These are phyloP conservation scores for Cyprinodon diabolis DNA, from an alignment of 2,797 vertebrate genomes.

Conservation along the genomic window DNA sequence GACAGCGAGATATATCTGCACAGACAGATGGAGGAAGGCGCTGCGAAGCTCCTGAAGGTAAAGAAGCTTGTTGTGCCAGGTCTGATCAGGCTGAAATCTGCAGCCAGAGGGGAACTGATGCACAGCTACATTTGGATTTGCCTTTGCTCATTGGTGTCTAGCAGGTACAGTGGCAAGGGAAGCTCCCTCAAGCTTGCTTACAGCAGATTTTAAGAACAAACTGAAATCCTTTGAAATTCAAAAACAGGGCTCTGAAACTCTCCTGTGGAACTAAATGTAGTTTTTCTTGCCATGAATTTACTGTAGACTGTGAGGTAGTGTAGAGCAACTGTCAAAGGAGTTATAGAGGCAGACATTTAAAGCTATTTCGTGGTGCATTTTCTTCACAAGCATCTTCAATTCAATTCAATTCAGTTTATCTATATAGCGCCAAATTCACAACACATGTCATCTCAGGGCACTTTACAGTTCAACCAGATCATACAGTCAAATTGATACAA, in stretches of 20 bases:
- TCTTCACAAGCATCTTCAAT: too few relatives aligned
- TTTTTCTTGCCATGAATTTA: constrained; percentile 17
- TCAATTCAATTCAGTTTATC: too few relatives aligned
- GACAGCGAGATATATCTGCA: constrained; percentile 68
- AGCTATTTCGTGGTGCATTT: too few relatives aligned
- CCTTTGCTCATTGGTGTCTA: constrained; percentile 51
- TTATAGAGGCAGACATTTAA: too few relatives aligned
- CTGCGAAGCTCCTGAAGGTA: constrained; percentile 68
- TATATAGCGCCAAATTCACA: too few relatives aligned
- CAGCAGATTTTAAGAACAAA: constrained; percentile 28
- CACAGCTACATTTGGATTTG: constrained; percentile 58
- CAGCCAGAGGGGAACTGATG: constrained; percentile 53
- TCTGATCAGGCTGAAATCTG: constrained; percentile 74
- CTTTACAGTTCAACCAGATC: too few relatives aligned
- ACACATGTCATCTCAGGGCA: too few relatives aligned
- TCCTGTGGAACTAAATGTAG: constrained; percentile 1
- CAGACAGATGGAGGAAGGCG: constrained; percentile 68
- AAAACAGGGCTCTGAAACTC: constrained; percentile 11
- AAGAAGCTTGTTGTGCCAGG: constrained; percentile 69
- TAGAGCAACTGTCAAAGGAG: too few relatives aligned
- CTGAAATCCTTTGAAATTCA: background rate
- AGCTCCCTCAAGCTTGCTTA: constrained; percentile 37
- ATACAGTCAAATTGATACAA: too few relatives aligned
- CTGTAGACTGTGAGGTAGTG: background rate
- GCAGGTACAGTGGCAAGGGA: constrained; percentile 43